Percentiles rank a stretch among this genome's conserved stretches.
These are phyloP conservation scores for Gortyna flavago DNA, from an alignment of 2,888 invertebrate species.

Conservation along the genomic window DNA sequence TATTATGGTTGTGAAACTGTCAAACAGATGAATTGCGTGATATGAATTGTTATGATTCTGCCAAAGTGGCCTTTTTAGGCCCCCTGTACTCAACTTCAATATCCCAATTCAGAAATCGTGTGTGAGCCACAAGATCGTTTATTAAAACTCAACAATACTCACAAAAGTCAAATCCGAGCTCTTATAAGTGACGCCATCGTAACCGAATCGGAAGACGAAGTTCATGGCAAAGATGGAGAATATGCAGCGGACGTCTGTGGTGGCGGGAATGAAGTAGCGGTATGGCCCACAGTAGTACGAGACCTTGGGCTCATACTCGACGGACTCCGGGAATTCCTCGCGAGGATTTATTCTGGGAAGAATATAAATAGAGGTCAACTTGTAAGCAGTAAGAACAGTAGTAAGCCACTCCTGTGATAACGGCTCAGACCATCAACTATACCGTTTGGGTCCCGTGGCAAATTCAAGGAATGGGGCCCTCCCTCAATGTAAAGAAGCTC, in stretches of 20 bases:
- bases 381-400: no score
- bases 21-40: no score
- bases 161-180: constrained; percentile 86
- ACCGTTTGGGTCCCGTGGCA: no score
- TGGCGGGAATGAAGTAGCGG: constrained; percentile 87
- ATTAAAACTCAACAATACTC: constrained; percentile 67
- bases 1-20: no score
- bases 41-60: no score
- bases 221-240: constrained; percentile 89
- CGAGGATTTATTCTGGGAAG: constrained; percentile 83
- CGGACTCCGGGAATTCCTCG: constrained; percentile 87
- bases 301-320: constrained; percentile 87
- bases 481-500: no score
- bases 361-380: neutral
- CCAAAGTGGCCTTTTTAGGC: no score
- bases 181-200: constrained; percentile 86
- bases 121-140: no score
- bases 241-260: constrained; percentile 85
- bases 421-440: no score
- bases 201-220: constrained; percentile 85
- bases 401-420: no score
- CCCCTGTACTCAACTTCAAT: neutral
- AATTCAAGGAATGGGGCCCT: no score
- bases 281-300: constrained; percentile 88
- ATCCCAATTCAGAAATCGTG: neutral